phyloP scores from a whole-genome alignment of 2,888 invertebrate genomes.

The Dicranocentrus wangi region DNA sequence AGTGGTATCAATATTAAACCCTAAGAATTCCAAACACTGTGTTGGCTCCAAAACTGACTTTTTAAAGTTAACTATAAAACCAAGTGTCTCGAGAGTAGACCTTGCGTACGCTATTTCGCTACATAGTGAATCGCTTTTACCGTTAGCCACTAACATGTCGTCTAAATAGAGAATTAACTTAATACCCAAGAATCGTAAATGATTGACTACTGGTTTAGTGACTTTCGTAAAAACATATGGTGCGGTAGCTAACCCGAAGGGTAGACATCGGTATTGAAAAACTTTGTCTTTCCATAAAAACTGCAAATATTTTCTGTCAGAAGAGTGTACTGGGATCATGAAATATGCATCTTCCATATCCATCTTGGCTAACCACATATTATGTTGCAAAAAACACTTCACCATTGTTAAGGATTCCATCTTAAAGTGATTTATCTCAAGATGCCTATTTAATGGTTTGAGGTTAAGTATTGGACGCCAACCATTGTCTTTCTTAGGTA shows the following conservation, averaged over 20 bases:
- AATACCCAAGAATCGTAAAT: neutral
- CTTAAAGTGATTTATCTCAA: neutral
- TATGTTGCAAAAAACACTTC: neutral
- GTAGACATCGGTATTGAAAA: neutral
- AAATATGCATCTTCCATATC: conserved; percentile 22
- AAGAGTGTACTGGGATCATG: neutral
- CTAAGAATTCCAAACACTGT: conserved; percentile 9
- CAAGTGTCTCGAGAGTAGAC: neutral
- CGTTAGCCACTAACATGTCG: neutral
- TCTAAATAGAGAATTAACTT: conserved; percentile 2
- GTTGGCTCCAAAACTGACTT: neutral
- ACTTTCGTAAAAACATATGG: conserved; percentile 14
- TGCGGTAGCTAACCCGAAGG: conserved; percentile 4
- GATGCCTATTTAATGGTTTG: neutral
- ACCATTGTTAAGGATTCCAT: neutral
- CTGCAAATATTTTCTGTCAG: conserved; percentile 12
- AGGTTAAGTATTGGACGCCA: conserved; percentile 9
- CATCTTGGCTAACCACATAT: conserved; percentile 4
- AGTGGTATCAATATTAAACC: neutral
- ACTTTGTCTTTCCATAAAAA: neutral
- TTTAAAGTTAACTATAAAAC: conserved; percentile 7
- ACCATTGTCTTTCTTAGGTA: conserved; percentile 11
- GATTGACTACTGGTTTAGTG: neutral
- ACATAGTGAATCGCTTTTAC: neutral
- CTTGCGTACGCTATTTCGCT: neutral